phyloP scores from a whole-genome alignment of 1,140 invertebrate genomes.

The Cyrtorhinus lividipennis region DNA sequence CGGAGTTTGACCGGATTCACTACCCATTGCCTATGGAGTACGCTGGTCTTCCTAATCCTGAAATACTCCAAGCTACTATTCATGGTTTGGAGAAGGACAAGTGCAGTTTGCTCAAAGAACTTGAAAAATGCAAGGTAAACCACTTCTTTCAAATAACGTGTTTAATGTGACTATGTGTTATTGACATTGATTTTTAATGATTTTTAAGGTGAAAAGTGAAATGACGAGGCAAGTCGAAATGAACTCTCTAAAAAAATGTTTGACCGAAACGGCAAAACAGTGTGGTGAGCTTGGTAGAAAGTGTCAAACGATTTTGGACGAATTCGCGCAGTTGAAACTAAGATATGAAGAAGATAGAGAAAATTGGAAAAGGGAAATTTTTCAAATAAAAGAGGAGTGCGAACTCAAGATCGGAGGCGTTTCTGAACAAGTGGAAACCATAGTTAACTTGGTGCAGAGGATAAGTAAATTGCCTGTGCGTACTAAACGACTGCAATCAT shows the following conservation, averaged over 20 bases:
- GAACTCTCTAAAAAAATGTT: background rate
- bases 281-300: background rate
- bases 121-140: background rate
- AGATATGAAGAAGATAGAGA: background rate
- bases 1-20: conserved; percentile 24
- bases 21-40: conserved; percentile 26
- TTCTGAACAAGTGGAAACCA: background rate
- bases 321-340: background rate
- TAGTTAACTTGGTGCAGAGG: too few species aligned
- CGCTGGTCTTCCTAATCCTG: conserved; percentile 23
- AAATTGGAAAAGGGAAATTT: background rate
- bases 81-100: conserved; percentile 18
- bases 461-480: too few species aligned
- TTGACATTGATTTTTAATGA: too few species aligned
- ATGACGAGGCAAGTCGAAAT: background rate
- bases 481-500: too few species aligned
- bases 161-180: too few species aligned
- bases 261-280: background rate
- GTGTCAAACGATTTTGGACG: background rate
- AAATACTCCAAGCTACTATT: conserved; percentile 24
- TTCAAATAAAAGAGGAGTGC: background rate
- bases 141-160: too few species aligned
- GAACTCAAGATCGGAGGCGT: background rate
- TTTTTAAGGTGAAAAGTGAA: too few species aligned
- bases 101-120: background rate